Base-by-base conservation (phyloP, 2,113 vertebrate genomes). In the Onychostoma macrolepis region DNA sequence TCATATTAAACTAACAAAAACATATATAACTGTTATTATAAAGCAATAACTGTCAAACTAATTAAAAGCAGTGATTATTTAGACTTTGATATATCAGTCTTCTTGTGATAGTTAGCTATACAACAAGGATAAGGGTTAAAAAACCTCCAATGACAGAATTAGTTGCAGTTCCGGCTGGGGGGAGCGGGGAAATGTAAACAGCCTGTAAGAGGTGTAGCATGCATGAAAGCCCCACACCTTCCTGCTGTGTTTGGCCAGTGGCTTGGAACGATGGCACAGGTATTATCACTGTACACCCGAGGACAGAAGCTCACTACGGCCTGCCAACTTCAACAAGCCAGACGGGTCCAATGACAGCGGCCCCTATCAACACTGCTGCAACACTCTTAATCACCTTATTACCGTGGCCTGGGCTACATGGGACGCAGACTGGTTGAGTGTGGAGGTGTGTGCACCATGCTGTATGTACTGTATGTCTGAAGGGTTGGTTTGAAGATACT, bases 121-220 rank as follows among this genome's bases (percentile, higher is more conserved):
- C 12, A 13, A 36, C 12, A 28, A 84, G 84, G 89, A 89, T 89
- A 88, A 89, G 90, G 89, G 89, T 90, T 92, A 87, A 83, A 86
- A 84, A 89, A 82, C 84, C 88, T 87, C 84, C 87, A 87, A 80
- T 91, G 88, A 89, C 88, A 85, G 88, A 87, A 88, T 88, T 87
- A 88, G 91, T 87, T 91, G 80, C 90, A 53, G 89, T 88, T 92
- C 82, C 72, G 63, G 86, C 38, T 86, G 83, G 84, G 28, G 88
- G 72, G 63, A 84, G 84, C 17, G 9, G 61, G 53, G 83, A 87
- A 89, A 90, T 90, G 91, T 91, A 91, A 92, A 91, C 90, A 90
- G 24, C 69, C n/a, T 36, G 75, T 87, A 77, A 83, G 79, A 88
- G 58, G 82, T 76, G 87, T 85, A 90, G 75, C 8, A 0, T 86